Conservation (phyloP, 2,888 invertebrate genomes). For the Leuctra nigra region DNA sequence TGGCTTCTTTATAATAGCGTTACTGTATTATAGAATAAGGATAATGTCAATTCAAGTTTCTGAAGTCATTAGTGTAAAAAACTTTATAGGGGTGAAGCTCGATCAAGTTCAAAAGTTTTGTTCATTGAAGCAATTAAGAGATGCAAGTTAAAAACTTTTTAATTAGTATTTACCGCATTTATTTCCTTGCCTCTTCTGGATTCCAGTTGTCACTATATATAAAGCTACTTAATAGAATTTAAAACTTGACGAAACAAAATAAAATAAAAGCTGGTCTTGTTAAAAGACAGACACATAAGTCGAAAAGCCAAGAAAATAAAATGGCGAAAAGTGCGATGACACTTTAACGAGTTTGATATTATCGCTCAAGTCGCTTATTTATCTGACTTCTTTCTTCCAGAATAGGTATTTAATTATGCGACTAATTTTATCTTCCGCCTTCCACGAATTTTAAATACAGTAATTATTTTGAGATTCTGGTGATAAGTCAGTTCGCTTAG, state of each 20-base stretch:
- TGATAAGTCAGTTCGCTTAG: neutral
- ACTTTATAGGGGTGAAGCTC: constrained; percentile 2
- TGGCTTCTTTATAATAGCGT: too few relatives aligned
- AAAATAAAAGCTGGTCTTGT: too few relatives aligned
- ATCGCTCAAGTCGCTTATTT: neutral
- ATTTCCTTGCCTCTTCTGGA: constrained; percentile 15
- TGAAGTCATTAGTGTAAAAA: too few relatives aligned
- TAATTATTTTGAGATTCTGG: constrained; percentile 9
- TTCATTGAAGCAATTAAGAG: constrained; percentile 18
- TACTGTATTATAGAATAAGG: too few relatives aligned
- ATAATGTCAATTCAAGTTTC: too few relatives aligned
- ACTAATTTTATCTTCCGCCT: constrained; percentile 11
- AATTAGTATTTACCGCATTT: constrained; percentile 25
- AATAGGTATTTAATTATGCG: constrained; percentile 9
- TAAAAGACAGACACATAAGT: neutral
- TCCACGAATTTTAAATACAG: constrained; percentile 12
- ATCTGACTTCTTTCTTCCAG: neutral
- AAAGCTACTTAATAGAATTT: too few relatives aligned
- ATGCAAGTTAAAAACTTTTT: constrained; percentile 21
- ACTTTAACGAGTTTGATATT: neutral
- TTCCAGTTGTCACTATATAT: neutral
- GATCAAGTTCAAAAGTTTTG: constrained; percentile 12
- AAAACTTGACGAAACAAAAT: neutral
- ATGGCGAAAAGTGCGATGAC: neutral
- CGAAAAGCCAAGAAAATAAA: neutral